Evolutionary conservation across 2,888 invertebrate genomes (phyloP).

Genomic region (Lordiphosa andalusiaca): DNA sequence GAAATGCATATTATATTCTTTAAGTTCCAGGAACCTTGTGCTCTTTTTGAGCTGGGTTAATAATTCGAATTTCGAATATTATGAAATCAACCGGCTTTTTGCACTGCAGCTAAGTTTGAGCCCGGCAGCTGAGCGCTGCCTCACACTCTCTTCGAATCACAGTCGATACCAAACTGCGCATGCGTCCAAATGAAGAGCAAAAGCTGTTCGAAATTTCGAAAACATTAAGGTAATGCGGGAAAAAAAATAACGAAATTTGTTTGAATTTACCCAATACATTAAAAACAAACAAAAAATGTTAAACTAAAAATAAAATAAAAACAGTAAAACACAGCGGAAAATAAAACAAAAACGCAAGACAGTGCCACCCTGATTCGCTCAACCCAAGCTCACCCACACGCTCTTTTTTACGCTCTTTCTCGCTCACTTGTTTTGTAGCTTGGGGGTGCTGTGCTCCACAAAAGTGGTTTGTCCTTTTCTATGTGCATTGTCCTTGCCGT

Average conservation of each 20-base stretch:
- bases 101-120: conserved; percentile 7
- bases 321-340: no score
- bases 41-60: not conserved
- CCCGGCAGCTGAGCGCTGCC: conserved; percentile 18
- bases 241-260: not conserved
- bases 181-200: conserved; percentile 13
- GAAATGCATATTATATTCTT: not conserved
- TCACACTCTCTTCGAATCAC: not conserved
- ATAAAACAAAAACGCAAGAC: not conserved
- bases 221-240: conserved; percentile 34
- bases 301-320: not conserved
- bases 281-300: not conserved
- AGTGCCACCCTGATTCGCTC: no score
- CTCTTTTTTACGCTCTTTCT: not conserved
- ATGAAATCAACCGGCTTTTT: conserved; percentile 47
- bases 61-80: conserved; percentile 20
- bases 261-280: not conserved
- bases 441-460: conserved; percentile 37
- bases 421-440: conserved; percentile 13
- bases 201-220: conserved; percentile 24
- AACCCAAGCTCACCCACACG: no score
- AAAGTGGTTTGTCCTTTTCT: conserved; percentile 55
- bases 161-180: conserved; percentile 34
- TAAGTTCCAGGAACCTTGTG: conserved; percentile 1
- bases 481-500: conserved; percentile 63